Evolutionary conservation across 2,113 vertebrate species (phyloP), one percentile per base, ranked within the genome.

Genomic region (Chinchilla lanigera): DNA sequence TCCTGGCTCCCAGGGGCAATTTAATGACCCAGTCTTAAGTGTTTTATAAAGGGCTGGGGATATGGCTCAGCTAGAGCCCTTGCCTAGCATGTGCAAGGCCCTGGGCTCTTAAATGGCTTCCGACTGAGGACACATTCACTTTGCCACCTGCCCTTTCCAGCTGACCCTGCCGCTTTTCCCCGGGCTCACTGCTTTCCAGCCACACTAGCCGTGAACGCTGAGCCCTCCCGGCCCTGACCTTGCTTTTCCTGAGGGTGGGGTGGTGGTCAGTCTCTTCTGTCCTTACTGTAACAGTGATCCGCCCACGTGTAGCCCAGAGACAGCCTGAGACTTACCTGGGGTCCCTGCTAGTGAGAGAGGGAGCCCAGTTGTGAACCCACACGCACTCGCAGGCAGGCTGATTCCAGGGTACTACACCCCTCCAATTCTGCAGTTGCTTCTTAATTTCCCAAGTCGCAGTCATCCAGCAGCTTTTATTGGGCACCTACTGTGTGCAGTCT

Each of bases 121-220:
- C 16, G 30, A 33, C 47, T 14, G 41, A 78, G 75, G 13, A 10
- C 73, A 47, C 41, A 28, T 47, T 26, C 41, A 47, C 73, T 75
- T 75, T 78, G 0, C n/a, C n/a, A 38, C 44, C 28, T 47, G 41
- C 73, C 52, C 50, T 22, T 35, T 22, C 63, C 35, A 5, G 41
- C 73, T 22, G 0, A 1, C 26, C 22, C 61, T 8, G 2, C 24
- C 63, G 2, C 90, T 41, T 7, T 14, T 0, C 0, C 60, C 30
- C 24, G 4, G 41, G 56, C 65, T 77, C 50, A 0, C 35, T 22
- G 26, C 33, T 56, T 50, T 50, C 11, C 22, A 35, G 58, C 38
- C 22, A 19, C 12, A 5, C 12, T 7, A 60, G 71, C 71, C 52
- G 30, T 14, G 78, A 33, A 35, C 10, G 1, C 26, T 12, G 10